phyloP scores from a whole-genome alignment of 2,888 invertebrate species.

The Conops quadrifasciatus region DNA sequence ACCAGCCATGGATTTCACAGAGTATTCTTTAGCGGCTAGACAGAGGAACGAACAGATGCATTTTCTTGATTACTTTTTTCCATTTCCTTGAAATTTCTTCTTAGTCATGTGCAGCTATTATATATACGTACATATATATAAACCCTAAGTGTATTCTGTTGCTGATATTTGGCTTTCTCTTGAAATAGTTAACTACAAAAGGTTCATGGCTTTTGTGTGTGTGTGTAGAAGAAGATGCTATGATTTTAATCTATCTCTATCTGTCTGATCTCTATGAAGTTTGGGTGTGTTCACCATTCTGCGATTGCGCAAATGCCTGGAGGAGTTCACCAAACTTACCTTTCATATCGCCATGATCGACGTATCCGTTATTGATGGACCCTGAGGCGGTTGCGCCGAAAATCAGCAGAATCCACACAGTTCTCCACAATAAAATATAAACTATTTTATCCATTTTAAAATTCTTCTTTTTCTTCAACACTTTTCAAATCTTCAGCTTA shows the following conservation, averaged over 20 bases:
- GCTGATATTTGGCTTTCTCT: not conserved
- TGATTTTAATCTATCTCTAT: not conserved
- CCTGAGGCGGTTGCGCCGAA: constrained; percentile 43
- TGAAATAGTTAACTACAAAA: not conserved
- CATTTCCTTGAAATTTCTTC: not conserved
- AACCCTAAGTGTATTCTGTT: too few species aligned
- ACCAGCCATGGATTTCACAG: constrained; percentile 43
- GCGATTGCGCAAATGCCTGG: not conserved
- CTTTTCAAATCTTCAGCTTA: constrained; percentile 21
- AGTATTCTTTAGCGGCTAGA: constrained; percentile 6
- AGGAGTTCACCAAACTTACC: constrained; percentile 51
- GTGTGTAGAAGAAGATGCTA: not conserved
- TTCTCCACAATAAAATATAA: constrained; percentile 43
- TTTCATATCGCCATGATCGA: constrained; percentile 64
- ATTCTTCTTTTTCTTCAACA: constrained; percentile 36
- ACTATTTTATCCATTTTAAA: constrained; percentile 44
- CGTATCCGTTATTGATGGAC: constrained; percentile 59
- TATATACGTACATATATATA: not conserved
- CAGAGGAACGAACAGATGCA: constrained; percentile 51
- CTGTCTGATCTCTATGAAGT: too few species aligned
- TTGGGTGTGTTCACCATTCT: not conserved
- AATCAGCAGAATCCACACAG: constrained; percentile 49
- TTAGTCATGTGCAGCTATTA: not conserved
- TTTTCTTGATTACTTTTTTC: constrained; percentile 41
- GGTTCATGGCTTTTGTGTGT: not conserved